Base-by-base conservation (phyloP, 1,140 invertebrate genomes). In the Pseudomyrmex sp. region DNA sequence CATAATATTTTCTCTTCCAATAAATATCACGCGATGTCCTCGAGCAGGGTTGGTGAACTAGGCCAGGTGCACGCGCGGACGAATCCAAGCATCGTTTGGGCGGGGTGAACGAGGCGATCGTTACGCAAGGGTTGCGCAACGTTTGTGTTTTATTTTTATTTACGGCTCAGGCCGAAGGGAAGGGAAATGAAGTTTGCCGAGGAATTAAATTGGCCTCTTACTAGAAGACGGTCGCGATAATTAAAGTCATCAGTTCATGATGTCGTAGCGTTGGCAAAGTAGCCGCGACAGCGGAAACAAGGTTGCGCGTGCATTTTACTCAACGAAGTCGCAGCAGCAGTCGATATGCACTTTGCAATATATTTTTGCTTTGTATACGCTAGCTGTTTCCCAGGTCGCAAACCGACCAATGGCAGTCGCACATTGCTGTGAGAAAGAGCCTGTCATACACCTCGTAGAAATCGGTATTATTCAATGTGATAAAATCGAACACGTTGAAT, bases 231-330 rank as follows among this genome's bases (percentile, higher is more conserved):
- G 5, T 66, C 83, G n/a, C 48, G 72, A 83, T 90, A 91, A 91
- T 91, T 91, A 91, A 90, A 89, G 83, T 83, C 84, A 91, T 91
- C 88, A 84, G 90, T 89, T 87, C 62, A 74, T 83, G 72, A 75
- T 63, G 89, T 84, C 89, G 72, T 26, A 73, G 72, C 54, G 63
- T 65, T 50, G 56, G 74, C 48, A 9, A 61, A 35, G 23, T 56
- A 79, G 48, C 54, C 68, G 23, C 59, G 82, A 48, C 75, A 85
- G 35, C 69, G 62, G 3, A 23, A 12, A 13, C 9, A 4, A 20
- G 63, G n/a, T 44, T n/a, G 61, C 50, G 56, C 66, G 88, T 68
- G 35, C 35, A 74, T 20, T 79, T 80, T 82, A 75, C 56, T 13
- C 20, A 35, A 59, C 56, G 5, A 26, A 68, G 48, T 68, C 46